These are phyloP conservation scores for Masticophis lateralis DNA, from an alignment of 2,797 vertebrate genomes.

Conservation along the genomic window DNA sequence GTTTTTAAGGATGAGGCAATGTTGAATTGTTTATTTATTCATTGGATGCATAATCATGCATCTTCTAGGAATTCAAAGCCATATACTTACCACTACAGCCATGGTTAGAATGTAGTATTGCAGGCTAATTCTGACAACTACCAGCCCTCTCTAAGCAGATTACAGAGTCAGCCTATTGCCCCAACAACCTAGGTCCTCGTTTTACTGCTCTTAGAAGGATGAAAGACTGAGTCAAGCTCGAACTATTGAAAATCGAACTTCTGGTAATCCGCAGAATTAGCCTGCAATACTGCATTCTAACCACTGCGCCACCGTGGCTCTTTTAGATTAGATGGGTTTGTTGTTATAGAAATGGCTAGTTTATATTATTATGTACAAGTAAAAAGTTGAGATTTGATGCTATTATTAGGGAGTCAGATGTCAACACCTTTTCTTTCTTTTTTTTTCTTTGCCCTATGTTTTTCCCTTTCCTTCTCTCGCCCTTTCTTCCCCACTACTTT, in stretches of 20 bases:
- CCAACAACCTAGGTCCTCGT: too few species aligned
- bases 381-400: neutral
- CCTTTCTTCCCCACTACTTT: neutral
- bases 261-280: too few species aligned
- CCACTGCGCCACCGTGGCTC: too few species aligned
- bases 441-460: neutral
- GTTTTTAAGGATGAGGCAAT: neutral
- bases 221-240: too few species aligned
- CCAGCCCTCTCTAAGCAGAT: too few species aligned
- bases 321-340: neutral
- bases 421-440: neutral
- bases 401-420: neutral
- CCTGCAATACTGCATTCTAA: too few species aligned
- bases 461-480: neutral
- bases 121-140: neutral
- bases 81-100: neutral
- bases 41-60: neutral
- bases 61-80: neutral
- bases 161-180: too few species aligned
- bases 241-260: too few species aligned
- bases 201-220: too few species aligned
- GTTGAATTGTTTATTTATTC: neutral
- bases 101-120: neutral
- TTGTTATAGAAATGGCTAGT: neutral
- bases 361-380: neutral